These are phyloP conservation scores for Hapalemur alaotrensis DNA, from an alignment of 2,797 vertebrate genomes.

Conservation along the genomic window DNA sequence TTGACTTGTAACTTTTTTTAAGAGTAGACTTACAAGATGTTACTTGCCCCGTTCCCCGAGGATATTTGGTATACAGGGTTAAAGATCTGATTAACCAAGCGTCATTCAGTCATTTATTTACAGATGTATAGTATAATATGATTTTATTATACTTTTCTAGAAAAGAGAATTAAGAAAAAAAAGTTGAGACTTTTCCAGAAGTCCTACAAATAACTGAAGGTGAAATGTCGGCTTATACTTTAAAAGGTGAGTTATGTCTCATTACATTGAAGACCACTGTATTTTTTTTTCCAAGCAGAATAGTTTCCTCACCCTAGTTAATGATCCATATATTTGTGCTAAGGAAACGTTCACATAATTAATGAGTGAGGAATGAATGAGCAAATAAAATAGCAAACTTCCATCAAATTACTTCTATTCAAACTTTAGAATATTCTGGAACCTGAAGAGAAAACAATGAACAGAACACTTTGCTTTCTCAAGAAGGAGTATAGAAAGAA, in stretches of 20 bases:
- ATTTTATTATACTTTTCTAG: background rate
- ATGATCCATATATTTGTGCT: background rate
- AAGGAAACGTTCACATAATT: background rate
- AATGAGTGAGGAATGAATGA: background rate
- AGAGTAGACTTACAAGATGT: background rate
- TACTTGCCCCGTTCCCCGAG: rapidly evolving
- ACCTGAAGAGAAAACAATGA: background rate
- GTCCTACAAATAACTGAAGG: background rate
- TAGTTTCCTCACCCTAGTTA: background rate
- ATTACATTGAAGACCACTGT: background rate
- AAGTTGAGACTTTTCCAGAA: background rate
- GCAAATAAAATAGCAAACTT: background rate
- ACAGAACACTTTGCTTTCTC: background rate
- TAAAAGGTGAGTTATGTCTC: background rate
- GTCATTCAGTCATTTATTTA: background rate
- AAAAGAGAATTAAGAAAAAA: background rate
- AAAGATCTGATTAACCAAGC: background rate
- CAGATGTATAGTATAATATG: background rate
- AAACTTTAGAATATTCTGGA: background rate
- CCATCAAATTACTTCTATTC: background rate
- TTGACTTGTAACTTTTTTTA: background rate
- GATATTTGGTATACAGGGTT: background rate
- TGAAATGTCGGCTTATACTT: background rate
- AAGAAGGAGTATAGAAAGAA: background rate
- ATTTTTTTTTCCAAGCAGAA: background rate